Base-by-base conservation (phyloP, 2,888 invertebrate species). In the Trilocha varians region DNA sequence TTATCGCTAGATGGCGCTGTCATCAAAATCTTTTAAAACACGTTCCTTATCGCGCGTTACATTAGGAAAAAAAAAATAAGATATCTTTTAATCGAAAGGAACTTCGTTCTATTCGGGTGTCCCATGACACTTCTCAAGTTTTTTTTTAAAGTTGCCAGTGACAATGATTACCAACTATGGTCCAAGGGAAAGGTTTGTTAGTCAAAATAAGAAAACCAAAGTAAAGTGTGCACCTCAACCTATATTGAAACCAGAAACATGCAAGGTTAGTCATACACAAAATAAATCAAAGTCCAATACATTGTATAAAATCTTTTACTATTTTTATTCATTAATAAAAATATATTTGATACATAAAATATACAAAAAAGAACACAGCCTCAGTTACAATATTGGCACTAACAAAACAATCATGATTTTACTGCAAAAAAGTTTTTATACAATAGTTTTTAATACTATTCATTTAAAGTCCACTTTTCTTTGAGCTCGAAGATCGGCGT, bases 361-460 rank as follows among this genome's bases (percentile, higher is more conserved):
- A 52, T 40, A 41, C 38, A 45, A 25, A 25, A 25, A 25, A 25
- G 35, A 59, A 59, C 66, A 66, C 64, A 66, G 65, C 62, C 62
- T 65, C 51, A 47, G 52, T 59, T 54, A 64, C 59, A 61, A 59
- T 57, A 54, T 56, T 57, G 58, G 59, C 57, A 60, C 57, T 57
- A 52, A 52, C 52, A 53, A 52, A 42, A 16, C 25, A 18, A 33
- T 38, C 14, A 34, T 18, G 32, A 38, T 25, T 42, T 35, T 38
- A 34, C 32, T 15, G n/a, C 15, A 39, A 33, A 39, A 34, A 39
- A 13, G 36, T 40, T 39, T 32, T 38, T 15, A 46, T 46, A 40
- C 41, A 51, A 15, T 25, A 25, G 6, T 25, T 2, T 2, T 17
- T 39, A 34, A 39, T 39, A 52, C 44, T 49, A 49, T 54, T 53